phyloP scores from a whole-genome alignment of 2,797 vertebrate species.

The Sebastes vulpes region DNA sequence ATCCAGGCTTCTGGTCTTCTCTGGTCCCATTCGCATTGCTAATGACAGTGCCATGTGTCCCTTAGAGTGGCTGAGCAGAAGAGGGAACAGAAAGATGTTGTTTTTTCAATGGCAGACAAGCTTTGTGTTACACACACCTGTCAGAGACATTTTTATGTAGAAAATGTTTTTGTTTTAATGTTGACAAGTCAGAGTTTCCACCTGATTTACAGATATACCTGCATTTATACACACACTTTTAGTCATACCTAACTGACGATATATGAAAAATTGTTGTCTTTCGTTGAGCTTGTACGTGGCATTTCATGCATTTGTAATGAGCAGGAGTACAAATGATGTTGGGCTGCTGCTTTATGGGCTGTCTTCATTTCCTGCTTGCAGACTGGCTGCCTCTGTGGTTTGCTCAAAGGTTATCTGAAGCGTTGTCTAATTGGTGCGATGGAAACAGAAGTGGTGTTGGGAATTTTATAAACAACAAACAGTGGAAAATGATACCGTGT shows the following conservation, averaged over 20 bases:
- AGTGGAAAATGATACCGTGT: conserved; percentile 33
- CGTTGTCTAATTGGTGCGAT: conserved; percentile 10
- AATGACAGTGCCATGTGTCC: conserved; percentile 25
- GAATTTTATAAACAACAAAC: conserved; percentile 30
- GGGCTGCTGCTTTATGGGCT: conserved; percentile 12
- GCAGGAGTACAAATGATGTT: conserved; percentile 52
- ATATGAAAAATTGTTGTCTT: neutral
- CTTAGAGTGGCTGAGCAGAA: neutral
- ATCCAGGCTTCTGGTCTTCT: conserved; percentile 29
- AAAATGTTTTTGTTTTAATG: neutral
- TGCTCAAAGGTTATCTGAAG: conserved; percentile 39
- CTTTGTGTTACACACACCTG: too few species aligned
- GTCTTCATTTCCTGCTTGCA: conserved; percentile 28
- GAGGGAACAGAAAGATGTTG: neutral
- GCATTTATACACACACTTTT: neutral
- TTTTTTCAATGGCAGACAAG: neutral
- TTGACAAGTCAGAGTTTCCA: neutral
- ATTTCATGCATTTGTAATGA: conserved; percentile 73
- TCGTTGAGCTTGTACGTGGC: conserved; percentile 5
- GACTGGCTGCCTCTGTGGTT: conserved; percentile 14
- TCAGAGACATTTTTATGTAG: neutral
- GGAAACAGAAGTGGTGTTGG: conserved; percentile 25
- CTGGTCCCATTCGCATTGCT: conserved; percentile 11
- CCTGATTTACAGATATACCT: neutral
- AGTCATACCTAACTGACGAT: conserved; percentile 56